These are phyloP conservation scores for Trogon melanurus DNA, from an alignment of 2,113 vertebrate species.

Conservation along the genomic window DNA sequence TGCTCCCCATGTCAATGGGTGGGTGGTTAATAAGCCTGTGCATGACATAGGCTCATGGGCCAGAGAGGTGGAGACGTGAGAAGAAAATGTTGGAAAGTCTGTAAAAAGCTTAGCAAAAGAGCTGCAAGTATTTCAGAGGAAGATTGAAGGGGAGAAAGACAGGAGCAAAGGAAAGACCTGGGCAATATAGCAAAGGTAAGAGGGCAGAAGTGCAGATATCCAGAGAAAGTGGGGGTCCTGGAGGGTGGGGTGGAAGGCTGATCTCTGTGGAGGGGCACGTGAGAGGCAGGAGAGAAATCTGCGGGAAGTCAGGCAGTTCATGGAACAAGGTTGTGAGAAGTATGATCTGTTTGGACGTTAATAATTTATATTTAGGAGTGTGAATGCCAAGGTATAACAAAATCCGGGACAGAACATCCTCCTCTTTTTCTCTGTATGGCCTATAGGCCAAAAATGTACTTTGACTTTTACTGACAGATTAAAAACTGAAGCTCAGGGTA, in stretches of 20 bases:
- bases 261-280: background rate
- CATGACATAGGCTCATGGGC: accelerated
- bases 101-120: background rate
- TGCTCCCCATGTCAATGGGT: accelerated
- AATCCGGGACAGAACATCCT: background rate
- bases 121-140: background rate
- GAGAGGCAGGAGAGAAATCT: background rate
- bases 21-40: background rate
- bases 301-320: background rate
- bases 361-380: background rate
- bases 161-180: background rate
- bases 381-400: background rate
- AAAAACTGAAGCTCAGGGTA: background rate
- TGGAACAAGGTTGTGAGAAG: background rate
- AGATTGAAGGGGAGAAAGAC: background rate
- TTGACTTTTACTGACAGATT: background rate
- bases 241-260: background rate
- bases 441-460: background rate
- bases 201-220: background rate
- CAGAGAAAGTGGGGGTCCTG: background rate
- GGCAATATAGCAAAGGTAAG: background rate
- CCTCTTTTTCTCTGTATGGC: background rate
- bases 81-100: background rate
- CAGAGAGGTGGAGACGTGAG: background rate
- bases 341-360: background rate